Base-by-base conservation (phyloP, 2,888 invertebrate species). In the Metallyticus violacea region DNA sequence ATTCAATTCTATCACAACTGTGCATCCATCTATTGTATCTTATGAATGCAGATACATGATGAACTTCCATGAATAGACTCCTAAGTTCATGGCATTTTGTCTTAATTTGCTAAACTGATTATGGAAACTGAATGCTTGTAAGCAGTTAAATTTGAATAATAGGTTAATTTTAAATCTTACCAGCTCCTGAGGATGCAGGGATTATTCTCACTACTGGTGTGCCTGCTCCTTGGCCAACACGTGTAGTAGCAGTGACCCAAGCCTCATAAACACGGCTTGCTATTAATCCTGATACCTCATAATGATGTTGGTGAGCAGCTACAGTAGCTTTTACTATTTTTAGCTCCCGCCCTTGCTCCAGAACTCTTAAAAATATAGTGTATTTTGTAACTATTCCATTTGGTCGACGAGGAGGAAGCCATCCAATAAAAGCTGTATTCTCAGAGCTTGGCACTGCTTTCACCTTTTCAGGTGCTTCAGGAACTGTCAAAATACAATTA, bases 351-450 rank as follows among this genome's bases (percentile, higher is more conserved):
- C 93, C 93, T 89, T 93, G 92, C 88, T 93, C 93, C 88, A 93
- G 89, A n/a, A 93, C 92, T 26, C 93, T 91, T 87, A 94, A 93
- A 89, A 94, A 94, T 82, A 95, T 93, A 86, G 93, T 94, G 90
- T 94, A 95, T 89, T 94, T 93, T 27, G 93, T 94, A 9, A 95
- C 92, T 87, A 94, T 90, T 1, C 95, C 95, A 90, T 95, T 95
- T 0, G 94, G 93, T 22, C 93, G 92, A 26, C 93, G 90, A 3
- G 95, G 95, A n/a, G 94, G 93, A 88, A 94, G 91, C 95, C 95
- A 95, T 87, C 94, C 93, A 76, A 95, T 93, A 87, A 95, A 92
- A 26, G 95, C 93, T 15, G 94, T 93, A 81, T 93, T 93, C 88
- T 93, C 93, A 76, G 94, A 93, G 88, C 93, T 93, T 0, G 93